Percentiles rank a stretch among this genome's conserved stretches.
These are phyloP conservation scores for Morpho achilles DNA, from an alignment of 2,888 invertebrate genomes.

Conservation along the genomic window DNA sequence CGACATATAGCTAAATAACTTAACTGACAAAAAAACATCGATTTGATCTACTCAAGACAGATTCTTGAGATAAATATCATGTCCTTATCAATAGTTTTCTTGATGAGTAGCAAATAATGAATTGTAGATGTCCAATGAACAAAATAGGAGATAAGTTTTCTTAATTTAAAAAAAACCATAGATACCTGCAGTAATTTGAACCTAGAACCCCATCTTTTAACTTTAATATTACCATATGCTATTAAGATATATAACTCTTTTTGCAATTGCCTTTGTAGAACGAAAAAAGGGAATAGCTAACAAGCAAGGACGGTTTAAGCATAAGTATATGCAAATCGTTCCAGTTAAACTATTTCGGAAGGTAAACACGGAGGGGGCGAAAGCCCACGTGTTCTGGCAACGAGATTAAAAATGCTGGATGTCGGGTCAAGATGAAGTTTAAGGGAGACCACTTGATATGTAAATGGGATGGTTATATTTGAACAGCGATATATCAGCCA, in stretches of 20 bases:
- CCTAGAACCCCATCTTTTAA: too few species aligned
- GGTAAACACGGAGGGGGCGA: conserved; percentile 74
- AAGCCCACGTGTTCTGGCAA: conserved; percentile 69
- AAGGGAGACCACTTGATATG: conserved; percentile 75
- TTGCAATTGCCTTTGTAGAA: conserved; percentile 36
- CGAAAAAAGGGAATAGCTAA: conserved; percentile 61
- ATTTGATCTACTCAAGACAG: too few species aligned
- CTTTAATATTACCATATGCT: too few species aligned
- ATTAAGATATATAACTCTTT: conserved; percentile 4
- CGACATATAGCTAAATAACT: too few species aligned
- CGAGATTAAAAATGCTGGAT: conserved; percentile 78
- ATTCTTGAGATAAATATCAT: too few species aligned
- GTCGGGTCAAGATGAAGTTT: conserved; percentile 59
- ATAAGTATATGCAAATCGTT: conserved; percentile 78
- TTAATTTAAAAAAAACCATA: too few species aligned
- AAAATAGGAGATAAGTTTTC: too few species aligned
- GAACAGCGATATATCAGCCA: conserved; percentile 52
- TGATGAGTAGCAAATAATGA: too few species aligned
- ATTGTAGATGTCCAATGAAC: too few species aligned
- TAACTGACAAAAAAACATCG: too few species aligned
- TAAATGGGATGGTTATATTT: conserved; percentile 64
- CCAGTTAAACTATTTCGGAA: conserved; percentile 79
- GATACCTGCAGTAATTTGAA: too few species aligned
- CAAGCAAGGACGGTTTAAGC: conserved; percentile 70
- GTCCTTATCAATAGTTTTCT: too few species aligned